Percentiles rank a stretch among this genome's conserved stretches.
These are phyloP conservation scores for Enhydra lutris DNA, from an alignment of 2,113 vertebrate species.

Conservation along the genomic window DNA sequence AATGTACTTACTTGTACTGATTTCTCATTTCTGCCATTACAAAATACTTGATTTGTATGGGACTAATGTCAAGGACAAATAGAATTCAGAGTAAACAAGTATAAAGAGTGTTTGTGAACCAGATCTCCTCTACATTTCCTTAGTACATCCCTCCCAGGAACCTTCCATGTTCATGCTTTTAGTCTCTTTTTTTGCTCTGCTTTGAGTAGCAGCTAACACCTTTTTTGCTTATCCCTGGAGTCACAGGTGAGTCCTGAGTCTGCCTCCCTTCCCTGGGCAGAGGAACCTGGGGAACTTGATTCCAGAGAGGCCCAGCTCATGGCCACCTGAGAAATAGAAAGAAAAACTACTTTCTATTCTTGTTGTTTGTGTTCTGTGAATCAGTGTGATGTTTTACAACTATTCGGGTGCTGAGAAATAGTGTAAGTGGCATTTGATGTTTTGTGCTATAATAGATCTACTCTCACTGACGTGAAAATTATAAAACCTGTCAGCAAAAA, in stretches of 20 bases:
- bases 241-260: background rate
- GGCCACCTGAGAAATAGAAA: background rate
- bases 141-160: background rate
- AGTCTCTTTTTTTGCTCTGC: background rate
- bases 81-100: background rate
- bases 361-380: background rate
- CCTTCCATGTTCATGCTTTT: background rate
- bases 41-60: background rate
- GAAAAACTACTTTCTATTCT: background rate
- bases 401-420: background rate
- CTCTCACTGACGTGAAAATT: background rate
- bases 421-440: background rate
- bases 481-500: background rate
- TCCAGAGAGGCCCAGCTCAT: background rate
- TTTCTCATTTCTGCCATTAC: background rate
- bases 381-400: background rate
- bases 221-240: background rate
- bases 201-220: background rate
- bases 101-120: background rate
- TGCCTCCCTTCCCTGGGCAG: background rate
- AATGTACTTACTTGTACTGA: background rate
- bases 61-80: background rate
- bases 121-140: background rate
- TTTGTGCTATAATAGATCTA: background rate
- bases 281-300: background rate